Percentiles rank a stretch among this genome's conserved stretches.
These are phyloP conservation scores for Creontiades dilutus DNA, from an alignment of 2,888 invertebrate genomes.

Conservation along the genomic window DNA sequence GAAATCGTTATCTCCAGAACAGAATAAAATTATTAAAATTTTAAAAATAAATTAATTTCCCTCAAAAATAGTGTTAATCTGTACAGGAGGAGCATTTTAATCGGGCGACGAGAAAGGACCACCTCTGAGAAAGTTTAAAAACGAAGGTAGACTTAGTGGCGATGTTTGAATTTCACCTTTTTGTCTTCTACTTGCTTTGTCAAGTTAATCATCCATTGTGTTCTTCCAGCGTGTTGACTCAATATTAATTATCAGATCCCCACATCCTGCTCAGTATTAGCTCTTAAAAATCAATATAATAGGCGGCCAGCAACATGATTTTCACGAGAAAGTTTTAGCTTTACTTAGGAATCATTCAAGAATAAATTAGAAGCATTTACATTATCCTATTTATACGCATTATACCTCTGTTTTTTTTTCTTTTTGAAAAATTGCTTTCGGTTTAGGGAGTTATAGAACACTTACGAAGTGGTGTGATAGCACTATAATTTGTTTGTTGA, in stretches of 20 bases:
- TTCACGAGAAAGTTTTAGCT: neutral
- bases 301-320: neutral
- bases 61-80: too few relatives aligned
- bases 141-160: constrained; percentile 30
- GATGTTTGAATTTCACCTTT: constrained; percentile 65
- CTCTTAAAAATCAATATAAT: neutral
- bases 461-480: too few relatives aligned
- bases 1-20: too few relatives aligned
- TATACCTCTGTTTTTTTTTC: too few relatives aligned
- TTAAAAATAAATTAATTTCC: too few relatives aligned
- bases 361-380: too few relatives aligned
- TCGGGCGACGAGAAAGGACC: neutral
- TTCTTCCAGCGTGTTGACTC: constrained; percentile 27
- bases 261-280: constrained; percentile 46
- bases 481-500: too few relatives aligned
- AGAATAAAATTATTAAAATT: too few relatives aligned
- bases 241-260: constrained; percentile 64
- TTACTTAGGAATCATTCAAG: neutral
- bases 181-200: constrained; percentile 52
- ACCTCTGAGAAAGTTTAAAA: constrained; percentile 12
- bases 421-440: too few relatives aligned
- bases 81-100: neutral
- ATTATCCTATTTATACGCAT: too few relatives aligned
- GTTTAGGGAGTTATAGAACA: too few relatives aligned
- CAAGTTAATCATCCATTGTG: constrained; percentile 63